Percentiles rank a stretch among this genome's conserved stretches.
Evolutionary conservation across 2,888 invertebrate species (phyloP).

Genomic region (Drosophila robusta): DNA sequence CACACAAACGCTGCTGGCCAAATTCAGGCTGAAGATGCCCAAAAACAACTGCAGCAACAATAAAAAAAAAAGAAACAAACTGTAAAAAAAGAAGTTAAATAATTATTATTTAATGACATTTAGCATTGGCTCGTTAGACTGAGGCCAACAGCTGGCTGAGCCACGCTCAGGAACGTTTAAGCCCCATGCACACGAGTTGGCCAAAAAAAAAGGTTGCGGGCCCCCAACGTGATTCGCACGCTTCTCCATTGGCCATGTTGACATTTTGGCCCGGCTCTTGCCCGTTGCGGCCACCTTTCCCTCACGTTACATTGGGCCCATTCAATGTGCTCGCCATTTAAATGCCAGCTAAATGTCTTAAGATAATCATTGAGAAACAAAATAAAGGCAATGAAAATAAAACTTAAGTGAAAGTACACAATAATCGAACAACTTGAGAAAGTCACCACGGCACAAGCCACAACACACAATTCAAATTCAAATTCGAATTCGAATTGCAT

Average conservation of each 20-base stretch:
- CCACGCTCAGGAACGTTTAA: slow-evolving; percentile 31
- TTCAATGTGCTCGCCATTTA: slow-evolving; percentile 55
- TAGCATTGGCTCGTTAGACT: slow-evolving; percentile 52
- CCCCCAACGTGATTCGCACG: slow-evolving; percentile 31
- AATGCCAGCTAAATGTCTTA: slow-evolving; percentile 54
- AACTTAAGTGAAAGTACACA: slow-evolving; percentile 69
- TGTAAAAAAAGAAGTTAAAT: slow-evolving; percentile 57
- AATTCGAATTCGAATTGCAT: slow-evolving; percentile 39
- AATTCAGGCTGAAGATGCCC: slow-evolving; percentile 29
- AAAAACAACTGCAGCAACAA: slow-evolving; percentile 8
- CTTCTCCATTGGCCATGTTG: slow-evolving; percentile 35
- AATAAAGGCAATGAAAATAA: slow-evolving; percentile 40
- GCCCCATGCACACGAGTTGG: slow-evolving; percentile 39
- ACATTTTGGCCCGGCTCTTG: slow-evolving; percentile 47
- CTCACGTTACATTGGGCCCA: slow-evolving; percentile 42
- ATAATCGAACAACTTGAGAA: slow-evolving; percentile 70
- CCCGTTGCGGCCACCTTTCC: slow-evolving; percentile 42
- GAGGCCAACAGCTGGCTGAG: slow-evolving; percentile 16
- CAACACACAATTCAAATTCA: slow-evolving; percentile 51
- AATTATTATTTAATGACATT: slow-evolving; percentile 75
- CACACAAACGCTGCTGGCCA: slow-evolving; percentile 37
- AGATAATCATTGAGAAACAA: slow-evolving; percentile 51
- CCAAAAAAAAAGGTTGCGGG: slow-evolving; percentile 35
- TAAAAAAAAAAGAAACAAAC: slow-evolving; percentile 10
- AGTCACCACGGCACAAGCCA: slow-evolving; percentile 45